Conservation (phyloP, 2,888 invertebrate genomes). For the Leptopilina drosophilae region DNA sequence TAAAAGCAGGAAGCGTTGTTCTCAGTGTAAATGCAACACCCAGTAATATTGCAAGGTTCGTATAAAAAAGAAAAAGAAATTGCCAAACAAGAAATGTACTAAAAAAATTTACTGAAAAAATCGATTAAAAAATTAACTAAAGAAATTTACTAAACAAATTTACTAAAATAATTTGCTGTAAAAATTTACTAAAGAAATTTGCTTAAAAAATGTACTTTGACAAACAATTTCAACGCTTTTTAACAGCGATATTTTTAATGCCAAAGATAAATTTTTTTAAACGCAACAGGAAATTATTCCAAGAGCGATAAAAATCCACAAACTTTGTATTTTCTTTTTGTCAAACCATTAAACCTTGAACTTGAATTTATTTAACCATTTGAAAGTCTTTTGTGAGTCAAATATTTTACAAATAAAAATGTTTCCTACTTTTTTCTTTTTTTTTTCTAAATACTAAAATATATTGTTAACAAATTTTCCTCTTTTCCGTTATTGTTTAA, state of each 20-base stretch:
- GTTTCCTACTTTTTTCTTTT: no score
- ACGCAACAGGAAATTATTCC: not conserved
- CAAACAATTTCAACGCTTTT: no score
- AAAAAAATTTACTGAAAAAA: no score
- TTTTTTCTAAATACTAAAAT: not conserved
- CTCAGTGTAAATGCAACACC: constrained; percentile 82
- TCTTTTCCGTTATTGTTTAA: not conserved
- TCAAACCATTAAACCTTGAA: not conserved
- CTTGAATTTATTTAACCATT: not conserved
- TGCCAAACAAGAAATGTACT: not conserved
- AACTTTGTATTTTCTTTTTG: not conserved
- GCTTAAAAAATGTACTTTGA: no score
- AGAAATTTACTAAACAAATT: no score
- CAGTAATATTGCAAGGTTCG: constrained; percentile 77
- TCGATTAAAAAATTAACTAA: no score
- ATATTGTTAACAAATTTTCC: not conserved
- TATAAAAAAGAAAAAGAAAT: constrained; percentile 41
- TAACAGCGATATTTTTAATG: no score
- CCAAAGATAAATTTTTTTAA: not conserved
- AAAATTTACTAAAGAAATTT: no score
- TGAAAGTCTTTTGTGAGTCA: not conserved
- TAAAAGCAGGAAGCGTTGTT: constrained; percentile 83
- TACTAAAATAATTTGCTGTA: no score
- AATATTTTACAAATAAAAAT: not conserved
- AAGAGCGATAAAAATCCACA: not conserved